Base-by-base conservation (phyloP, 2,113 vertebrate genomes). In the Calonectris borealis region DNA sequence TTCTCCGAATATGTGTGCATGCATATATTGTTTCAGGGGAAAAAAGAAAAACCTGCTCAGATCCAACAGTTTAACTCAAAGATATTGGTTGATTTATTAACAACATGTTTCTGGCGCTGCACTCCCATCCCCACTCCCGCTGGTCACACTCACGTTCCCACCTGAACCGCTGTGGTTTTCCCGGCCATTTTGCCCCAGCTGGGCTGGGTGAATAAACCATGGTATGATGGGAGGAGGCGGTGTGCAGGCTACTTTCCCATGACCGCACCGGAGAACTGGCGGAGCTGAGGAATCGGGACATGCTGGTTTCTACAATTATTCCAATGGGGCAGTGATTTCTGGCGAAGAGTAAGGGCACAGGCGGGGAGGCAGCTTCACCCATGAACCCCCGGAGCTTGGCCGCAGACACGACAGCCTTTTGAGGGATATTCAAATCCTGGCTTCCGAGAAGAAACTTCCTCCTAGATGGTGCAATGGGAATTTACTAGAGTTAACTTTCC, bases 91-190 rank as follows among this genome's bases (percentile, higher is more conserved):
- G 64, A 51, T 93, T 46, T 81, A 49, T 52, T 70, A 86, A 51
- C 9, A 31, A 5, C 11, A 12, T 15, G 3, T n/a, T 91, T 51
- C n/a, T 88, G 36, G 12, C 0, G 1, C 46, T 55, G 31, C 6
- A 14, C 10, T 78, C 15, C n/a, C 32, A 11, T n/a, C n/a, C n/a
- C n/a, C n/a, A n/a, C n/a, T n/a, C 2, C 4, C 22, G 10, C 1
- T 55, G 65, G 16, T 27, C 32, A 15, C 15, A 8, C 6, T 78
- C 32, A 29, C 0, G 0, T 20, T 75, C 25, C 26, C 1, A 0
- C n/a, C 26, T 46, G 64, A 46, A 15, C 34, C 62, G 10, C 38
- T n/a, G 5, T 18, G n/a, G 2, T 24, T 87, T 58, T 48, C 57
- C 32, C 3, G 5, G 38, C 17, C 18, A 13, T 75, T 73, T 36